These are phyloP conservation scores for Sisyra terminalis DNA, from an alignment of 2,888 invertebrate species.

Conservation along the genomic window DNA sequence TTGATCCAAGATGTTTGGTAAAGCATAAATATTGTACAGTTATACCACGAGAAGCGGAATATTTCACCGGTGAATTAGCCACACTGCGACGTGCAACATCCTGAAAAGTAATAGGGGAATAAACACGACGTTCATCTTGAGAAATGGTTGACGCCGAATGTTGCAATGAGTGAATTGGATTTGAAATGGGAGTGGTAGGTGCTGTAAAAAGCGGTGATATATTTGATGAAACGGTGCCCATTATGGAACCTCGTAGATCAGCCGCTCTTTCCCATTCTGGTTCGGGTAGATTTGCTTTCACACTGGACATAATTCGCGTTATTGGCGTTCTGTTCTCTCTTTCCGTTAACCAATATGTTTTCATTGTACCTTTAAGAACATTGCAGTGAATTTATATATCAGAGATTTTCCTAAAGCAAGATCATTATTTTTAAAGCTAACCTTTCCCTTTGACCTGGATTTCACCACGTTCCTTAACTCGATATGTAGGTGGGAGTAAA, in stretches of 20 bases:
- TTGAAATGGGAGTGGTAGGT: conserved; percentile 22
- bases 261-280: conserved; percentile 32
- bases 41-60: conserved; percentile 23
- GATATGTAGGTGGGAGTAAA: conserved; percentile 55
- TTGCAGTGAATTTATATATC: not conserved
- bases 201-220: conserved; percentile 17
- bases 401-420: too few relatives aligned
- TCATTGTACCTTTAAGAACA: conserved; percentile 50
- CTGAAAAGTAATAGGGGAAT: conserved; percentile 72
- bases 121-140: conserved; percentile 51
- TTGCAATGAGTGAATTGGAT: conserved; percentile 10
- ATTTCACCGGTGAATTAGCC: conserved; percentile 55
- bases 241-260: conserved; percentile 24
- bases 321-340: conserved; percentile 45
- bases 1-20: too few relatives aligned
- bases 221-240: conserved; percentile 26
- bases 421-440: conserved; percentile 18
- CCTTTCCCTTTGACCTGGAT: conserved; percentile 87
- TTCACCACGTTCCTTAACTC: conserved; percentile 62
- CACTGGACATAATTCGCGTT: conserved; percentile 17
- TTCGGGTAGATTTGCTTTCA: conserved; percentile 23
- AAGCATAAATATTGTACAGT: conserved; percentile 12
- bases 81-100: conserved; percentile 67
- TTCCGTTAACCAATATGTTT: conserved; percentile 74
- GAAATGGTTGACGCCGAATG: conserved; percentile 16